Evolutionary conservation across 2,888 invertebrate species (phyloP).

Genomic region (Amaurobius ferox): DNA sequence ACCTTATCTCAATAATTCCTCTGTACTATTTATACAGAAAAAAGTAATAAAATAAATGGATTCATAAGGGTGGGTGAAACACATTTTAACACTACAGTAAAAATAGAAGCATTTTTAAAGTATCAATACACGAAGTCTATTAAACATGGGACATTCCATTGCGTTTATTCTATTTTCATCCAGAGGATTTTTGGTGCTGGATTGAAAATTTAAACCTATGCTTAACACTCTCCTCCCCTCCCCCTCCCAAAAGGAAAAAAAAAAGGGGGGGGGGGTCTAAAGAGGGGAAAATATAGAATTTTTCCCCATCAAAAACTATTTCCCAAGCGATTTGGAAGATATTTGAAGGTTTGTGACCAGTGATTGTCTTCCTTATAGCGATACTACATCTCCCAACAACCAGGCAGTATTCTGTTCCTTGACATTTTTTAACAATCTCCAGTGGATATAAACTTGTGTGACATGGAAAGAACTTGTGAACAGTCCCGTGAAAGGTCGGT

Average conservation of each 20-base stretch:
- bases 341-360: neutral
- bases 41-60: no score
- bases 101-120: no score
- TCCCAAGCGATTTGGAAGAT: slow-evolving; percentile 38
- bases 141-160: no score
- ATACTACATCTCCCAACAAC: neutral
- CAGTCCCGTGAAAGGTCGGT: neutral
- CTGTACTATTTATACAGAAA: no score
- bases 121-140: no score
- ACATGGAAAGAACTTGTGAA: neutral
- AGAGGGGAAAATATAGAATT: neutral
- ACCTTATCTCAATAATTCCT: no score
- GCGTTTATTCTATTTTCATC: no score
- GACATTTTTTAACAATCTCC: slow-evolving; percentile 19
- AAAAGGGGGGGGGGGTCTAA: neutral
- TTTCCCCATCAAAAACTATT: slow-evolving; percentile 3
- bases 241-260: neutral
- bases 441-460: neutral
- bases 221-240: neutral
- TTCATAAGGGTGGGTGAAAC: no score
- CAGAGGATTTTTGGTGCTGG: neutral
- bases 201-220: neutral
- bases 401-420: neutral
- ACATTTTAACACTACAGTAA: no score
- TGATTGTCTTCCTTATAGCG: neutral